Percentiles rank a stretch among this genome's conserved stretches.
Conservation (phyloP, 2,113 vertebrate species). For the Panurus biarmicus region DNA sequence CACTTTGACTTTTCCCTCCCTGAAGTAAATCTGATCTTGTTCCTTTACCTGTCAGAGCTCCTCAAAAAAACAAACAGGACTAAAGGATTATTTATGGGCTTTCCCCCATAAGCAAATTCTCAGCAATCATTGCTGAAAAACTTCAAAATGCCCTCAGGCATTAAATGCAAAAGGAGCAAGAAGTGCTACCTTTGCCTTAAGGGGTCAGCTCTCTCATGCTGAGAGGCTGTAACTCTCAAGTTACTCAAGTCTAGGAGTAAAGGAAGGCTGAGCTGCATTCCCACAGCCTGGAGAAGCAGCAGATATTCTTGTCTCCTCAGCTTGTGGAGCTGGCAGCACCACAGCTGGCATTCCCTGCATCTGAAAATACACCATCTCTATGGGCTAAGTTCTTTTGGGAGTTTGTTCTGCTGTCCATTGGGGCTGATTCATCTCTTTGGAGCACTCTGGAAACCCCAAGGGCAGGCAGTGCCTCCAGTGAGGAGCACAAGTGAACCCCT, state of each 20-base stretch:
- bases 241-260: not conserved
- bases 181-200: not conserved
- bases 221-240: not conserved
- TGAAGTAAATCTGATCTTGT: not conserved
- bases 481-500: not conserved
- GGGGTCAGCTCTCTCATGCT: not conserved
- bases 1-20: not conserved
- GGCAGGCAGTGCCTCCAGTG: not conserved
- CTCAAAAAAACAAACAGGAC: not conserved
- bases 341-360: fast-evolving
- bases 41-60: not conserved
- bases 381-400: not conserved
- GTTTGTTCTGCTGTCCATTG: not conserved
- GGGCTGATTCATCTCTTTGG: not conserved
- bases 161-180: not conserved
- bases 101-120: not conserved
- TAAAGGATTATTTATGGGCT: not conserved
- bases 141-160: not conserved
- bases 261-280: not conserved
- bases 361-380: not conserved
- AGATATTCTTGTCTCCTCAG: not conserved
- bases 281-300: not conserved
- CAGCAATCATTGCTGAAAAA: not conserved
- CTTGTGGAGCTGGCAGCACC: not conserved
- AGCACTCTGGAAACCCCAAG: not conserved